Evolutionary conservation across 2,797 vertebrate genomes (phyloP), one percentile per base, ranked within the genome.

Genomic region (Bradypodion ventrale): DNA sequence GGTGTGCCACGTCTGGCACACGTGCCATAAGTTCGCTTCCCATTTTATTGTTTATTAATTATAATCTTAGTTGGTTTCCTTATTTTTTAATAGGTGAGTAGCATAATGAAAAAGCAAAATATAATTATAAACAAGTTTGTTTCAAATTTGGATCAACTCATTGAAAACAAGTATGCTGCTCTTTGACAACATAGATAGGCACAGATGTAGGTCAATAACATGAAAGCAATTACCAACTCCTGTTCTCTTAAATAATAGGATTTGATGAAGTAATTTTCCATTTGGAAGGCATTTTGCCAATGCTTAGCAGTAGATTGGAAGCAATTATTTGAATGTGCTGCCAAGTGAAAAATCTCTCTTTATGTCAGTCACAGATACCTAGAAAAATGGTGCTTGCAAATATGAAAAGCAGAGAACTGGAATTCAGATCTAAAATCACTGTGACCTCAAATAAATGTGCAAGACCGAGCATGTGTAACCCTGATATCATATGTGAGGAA

Each of bases 221-320:
- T 78, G 86, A 90, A 86, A 83, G 72, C 32, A 68, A 73, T 80
- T 77, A 88, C 84, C 73, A 88, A 52, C 5, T 86, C 80, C 83
- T 85, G 42, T 83, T 89, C 73, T 89, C 69, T 89, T 76, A 42
- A 75, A 85, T 91, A 90, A 85, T 83, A 73, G 29, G 87, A 92
- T 87, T 29, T 80, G 82, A 90, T 92, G 87, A 90, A 83, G 76
- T 85, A 89, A 90, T 91, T 93, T 93, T 94, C 91, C 91, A 92
- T 75, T 88, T 88, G 87, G 81, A 73, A 88, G 68, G 85, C 82
- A 90, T 87, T 92, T 88, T 87, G 91, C 81, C 77, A 75, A 59
- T 72, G 75, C 82, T 89, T 91, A 90, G 88, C 72, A 74, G 68
- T 62, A 92, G 72, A 87, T 89, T 85, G 89, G 89, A 90, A 83